Evolutionary conservation across 1,140 invertebrate species (phyloP).

Genomic region (Fopius arisanus): DNA sequence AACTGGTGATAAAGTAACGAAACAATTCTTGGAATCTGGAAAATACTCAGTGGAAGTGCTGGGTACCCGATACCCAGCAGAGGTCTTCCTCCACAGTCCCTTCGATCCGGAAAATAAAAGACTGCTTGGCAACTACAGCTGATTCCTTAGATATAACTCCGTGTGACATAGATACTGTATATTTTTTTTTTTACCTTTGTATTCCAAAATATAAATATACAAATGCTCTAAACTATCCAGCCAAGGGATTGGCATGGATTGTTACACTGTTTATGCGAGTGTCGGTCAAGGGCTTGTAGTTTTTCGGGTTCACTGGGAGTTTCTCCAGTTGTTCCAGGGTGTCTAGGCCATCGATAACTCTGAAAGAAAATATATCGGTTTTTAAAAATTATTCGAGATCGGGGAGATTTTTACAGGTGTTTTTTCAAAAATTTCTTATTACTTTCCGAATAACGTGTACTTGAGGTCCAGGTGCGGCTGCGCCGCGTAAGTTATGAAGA

Average conservation of each 20-base stretch:
- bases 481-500: constrained; percentile 93
- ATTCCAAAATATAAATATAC: not conserved
- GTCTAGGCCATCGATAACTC: constrained; percentile 97
- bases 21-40: constrained; percentile 75
- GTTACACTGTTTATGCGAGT: constrained; percentile 87
- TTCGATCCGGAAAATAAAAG: constrained; percentile 80
- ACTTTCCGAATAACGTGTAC: constrained; percentile 97
- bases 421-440: constrained; percentile 49
- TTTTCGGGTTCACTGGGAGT: constrained; percentile 92
- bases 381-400: too few relatives aligned
- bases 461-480: constrained; percentile 97
- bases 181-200: constrained; percentile 11
- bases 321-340: constrained; percentile 96
- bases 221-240: constrained; percentile 65
- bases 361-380: constrained; percentile 63
- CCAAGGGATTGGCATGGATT: constrained; percentile 96
- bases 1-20: constrained; percentile 67
- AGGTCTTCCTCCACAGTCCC: constrained; percentile 75
- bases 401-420: too few relatives aligned
- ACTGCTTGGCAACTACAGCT: constrained; percentile 46
- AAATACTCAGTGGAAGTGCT: constrained; percentile 83
- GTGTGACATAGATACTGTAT: not conserved
- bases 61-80: constrained; percentile 75
- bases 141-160: not conserved
- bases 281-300: constrained; percentile 85